Evolutionary conservation across 2,888 invertebrate genomes (phyloP), one percentile per base, ranked within the genome.

Genomic region (Thelaira solivaga): DNA sequence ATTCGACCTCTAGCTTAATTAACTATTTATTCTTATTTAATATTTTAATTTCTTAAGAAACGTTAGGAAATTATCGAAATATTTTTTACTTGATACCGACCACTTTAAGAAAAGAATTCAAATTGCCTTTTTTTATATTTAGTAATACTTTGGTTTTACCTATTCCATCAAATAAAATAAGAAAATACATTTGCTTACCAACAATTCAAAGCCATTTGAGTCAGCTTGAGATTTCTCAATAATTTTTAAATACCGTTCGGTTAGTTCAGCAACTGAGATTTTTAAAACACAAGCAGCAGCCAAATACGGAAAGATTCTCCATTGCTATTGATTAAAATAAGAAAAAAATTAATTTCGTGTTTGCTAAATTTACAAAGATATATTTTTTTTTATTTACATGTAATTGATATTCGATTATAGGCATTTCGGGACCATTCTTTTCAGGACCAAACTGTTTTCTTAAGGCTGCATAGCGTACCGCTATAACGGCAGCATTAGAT

Each of bases 321-420:
- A 92, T 92, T 94, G 94, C 93, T 95, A 87, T 86, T 86, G 55
- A 43, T 6, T 13, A 18, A 43, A n/a, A n/a, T n/a, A n/a, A n/a
- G n/a, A n/a, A n/a, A n/a, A n/a, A n/a, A n/a, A n/a, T n/a, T n/a
- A n/a, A n/a, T n/a, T n/a, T n/a, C n/a, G n/a, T n/a, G n/a, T n/a
- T n/a, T n/a, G n/a, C n/a, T n/a, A n/a, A n/a, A n/a, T n/a, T n/a
- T n/a, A n/a, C n/a, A n/a, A n/a, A n/a, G n/a, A n/a, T n/a, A n/a
- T n/a, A n/a, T n/a, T n/a, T n/a, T n/a, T n/a, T n/a, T n/a, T n/a
- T 11, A 80, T 88, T 88, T 87, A 93, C 93, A 86, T 95, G 94
- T 61, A 93, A 89, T 86, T 94, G 96, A 88, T 96, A 96, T 86
- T 96, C 95, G 74, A 96, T 89, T 36, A 96, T 93, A 1, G 96